Conservation (phyloP, 2,113 vertebrate genomes). For the Rhabdomys dilectus region DNA sequence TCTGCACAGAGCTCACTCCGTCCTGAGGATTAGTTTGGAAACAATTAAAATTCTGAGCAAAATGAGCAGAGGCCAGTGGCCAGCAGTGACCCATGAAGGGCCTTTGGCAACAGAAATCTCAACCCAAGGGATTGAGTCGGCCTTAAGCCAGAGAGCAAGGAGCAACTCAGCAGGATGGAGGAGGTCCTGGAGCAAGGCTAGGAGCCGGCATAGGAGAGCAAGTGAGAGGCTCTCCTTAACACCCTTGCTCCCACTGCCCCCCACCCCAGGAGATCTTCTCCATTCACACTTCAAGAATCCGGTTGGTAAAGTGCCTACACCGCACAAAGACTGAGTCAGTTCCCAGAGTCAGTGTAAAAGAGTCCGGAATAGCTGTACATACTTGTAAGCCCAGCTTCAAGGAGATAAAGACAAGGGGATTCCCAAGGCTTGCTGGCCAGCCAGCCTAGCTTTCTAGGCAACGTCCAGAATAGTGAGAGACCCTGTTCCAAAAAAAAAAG, state of each 20-base stretch:
- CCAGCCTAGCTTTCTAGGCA: background rate
- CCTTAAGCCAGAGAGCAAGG: conserved; percentile 65
- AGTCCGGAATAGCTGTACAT: background rate
- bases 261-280: no score
- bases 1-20: conserved; percentile 65
- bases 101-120: conserved; percentile 79
- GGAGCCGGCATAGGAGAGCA: background rate
- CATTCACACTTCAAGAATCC: background rate
- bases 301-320: background rate
- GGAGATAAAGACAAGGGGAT: background rate
- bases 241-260: background rate
- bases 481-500: background rate
- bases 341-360: background rate
- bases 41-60: conserved; percentile 79
- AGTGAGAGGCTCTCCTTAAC: background rate
- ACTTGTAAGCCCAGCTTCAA: background rate
- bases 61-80: conserved; percentile 16
- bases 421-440: background rate
- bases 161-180: background rate
- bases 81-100: background rate
- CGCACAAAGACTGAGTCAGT: background rate
- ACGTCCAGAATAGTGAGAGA: background rate
- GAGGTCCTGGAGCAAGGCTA: background rate
- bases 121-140: conserved; percentile 83
- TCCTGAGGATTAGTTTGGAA: conserved; percentile 80